Evolutionary conservation across 2,888 invertebrate genomes (phyloP).

Genomic region (Drosophila meridiana): DNA sequence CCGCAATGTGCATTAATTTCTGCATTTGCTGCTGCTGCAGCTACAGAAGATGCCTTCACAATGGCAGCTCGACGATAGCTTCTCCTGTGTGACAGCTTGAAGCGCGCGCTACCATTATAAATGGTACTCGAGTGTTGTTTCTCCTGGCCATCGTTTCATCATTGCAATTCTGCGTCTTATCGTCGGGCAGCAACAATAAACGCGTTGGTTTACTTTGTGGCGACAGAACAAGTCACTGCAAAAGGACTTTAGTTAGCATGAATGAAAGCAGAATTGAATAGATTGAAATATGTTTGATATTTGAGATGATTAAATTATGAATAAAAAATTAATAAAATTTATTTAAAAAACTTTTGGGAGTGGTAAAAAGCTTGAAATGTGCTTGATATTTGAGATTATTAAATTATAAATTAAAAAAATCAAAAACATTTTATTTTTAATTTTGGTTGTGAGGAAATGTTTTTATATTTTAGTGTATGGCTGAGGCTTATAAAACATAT

Average conservation of each 20-base stretch:
- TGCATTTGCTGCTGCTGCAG: conserved; percentile 53
- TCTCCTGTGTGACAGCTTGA: conserved; percentile 58
- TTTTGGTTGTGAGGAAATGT: too few relatives aligned
- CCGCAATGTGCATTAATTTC: conserved; percentile 72
- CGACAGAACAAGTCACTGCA: conserved; percentile 13
- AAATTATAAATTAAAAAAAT: too few relatives aligned
- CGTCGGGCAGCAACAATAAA: conserved; percentile 57
- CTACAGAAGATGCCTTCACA: conserved; percentile 48
- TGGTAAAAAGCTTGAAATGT: too few relatives aligned
- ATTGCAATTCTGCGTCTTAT: conserved; percentile 62
- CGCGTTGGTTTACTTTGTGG: conserved; percentile 51
- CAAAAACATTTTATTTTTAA: too few relatives aligned
- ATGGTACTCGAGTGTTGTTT: conserved; percentile 51
- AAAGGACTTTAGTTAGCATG: not conserved
- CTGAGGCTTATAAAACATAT: too few relatives aligned
- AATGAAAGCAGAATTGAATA: not conserved
- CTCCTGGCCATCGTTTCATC: conserved; percentile 43
- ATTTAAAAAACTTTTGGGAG: too few relatives aligned
- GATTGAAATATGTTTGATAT: not conserved
- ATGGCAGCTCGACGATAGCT: conserved; percentile 40
- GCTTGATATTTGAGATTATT: too few relatives aligned
- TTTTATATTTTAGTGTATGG: too few relatives aligned
- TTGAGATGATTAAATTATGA: not conserved
- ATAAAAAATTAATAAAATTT: not conserved
- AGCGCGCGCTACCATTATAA: conserved; percentile 57